A percentile compares a stretch with the other conserved stretches of the same genome.
phyloP scores from a whole-genome alignment of 1,140 invertebrate genomes.

The Papilio dardanus region DNA sequence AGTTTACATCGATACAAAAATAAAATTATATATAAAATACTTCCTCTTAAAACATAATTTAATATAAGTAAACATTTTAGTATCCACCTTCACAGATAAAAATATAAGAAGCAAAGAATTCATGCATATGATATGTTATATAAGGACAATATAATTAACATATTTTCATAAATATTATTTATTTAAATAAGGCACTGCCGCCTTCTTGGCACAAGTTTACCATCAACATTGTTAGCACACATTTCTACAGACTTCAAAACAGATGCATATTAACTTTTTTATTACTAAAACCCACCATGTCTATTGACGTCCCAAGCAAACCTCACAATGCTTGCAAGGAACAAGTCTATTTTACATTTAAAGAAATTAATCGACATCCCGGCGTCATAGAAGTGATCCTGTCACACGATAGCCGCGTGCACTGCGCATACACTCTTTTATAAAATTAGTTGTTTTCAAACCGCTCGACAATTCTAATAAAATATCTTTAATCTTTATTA shows the following conservation, averaged over 20 bases:
- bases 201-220: constrained; percentile 30
- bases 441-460: neutral
- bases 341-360: neutral
- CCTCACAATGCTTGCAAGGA: neutral
- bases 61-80: neutral
- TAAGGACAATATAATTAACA: neutral
- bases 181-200: constrained; percentile 12
- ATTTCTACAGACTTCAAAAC: neutral
- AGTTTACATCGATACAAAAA: constrained; percentile 4
- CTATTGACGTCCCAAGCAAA: neutral
- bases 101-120: neutral
- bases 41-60: constrained; percentile 13
- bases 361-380: neutral
- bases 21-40: constrained; percentile 22
- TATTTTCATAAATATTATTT: neutral
- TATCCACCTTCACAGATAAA: constrained; percentile 14
- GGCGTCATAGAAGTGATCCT: neutral
- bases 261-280: neutral
- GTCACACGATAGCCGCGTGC: neutral
- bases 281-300: neutral
- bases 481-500: neutral
- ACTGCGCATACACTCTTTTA: neutral
- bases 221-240: neutral
- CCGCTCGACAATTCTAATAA: constrained; percentile 12
- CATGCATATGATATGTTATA: neutral